Percentiles rank a stretch among this genome's conserved stretches.
These are phyloP conservation scores for Sebastes matsubarae DNA, from an alignment of 2,797 vertebrate genomes.

Conservation along the genomic window DNA sequence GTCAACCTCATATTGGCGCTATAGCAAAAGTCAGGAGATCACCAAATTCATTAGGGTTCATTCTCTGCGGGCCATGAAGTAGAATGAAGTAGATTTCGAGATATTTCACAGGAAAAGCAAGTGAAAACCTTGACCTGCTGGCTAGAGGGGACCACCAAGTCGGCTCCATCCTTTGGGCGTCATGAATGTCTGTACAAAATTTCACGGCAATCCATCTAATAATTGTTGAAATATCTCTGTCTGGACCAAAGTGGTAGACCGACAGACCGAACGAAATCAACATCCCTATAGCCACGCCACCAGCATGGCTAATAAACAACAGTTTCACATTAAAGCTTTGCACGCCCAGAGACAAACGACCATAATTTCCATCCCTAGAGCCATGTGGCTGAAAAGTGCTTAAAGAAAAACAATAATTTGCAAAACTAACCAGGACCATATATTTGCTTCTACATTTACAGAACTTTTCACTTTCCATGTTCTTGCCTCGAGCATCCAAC, in stretches of 20 bases:
- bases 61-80: too few relatives aligned
- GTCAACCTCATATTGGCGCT: not conserved
- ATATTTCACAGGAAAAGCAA: not conserved
- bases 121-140: not conserved
- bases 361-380: not conserved
- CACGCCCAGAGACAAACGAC: not conserved
- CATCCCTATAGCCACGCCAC: not conserved
- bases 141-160: not conserved
- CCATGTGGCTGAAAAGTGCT: not conserved
- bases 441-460: conserved; percentile 1
- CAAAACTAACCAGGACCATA: not conserved
- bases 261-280: not conserved
- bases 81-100: too few relatives aligned
- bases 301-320: not conserved
- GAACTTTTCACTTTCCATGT: not conserved
- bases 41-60: not conserved
- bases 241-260: not conserved
- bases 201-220: not conserved
- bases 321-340: not conserved
- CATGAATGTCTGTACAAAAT: not conserved
- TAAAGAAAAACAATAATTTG: not conserved
- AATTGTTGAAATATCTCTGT: not conserved
- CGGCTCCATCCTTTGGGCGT: not conserved
- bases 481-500: conserved; percentile 4
- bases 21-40: not conserved